Percentiles rank a stretch among this genome's conserved stretches.
Evolutionary conservation across 2,797 vertebrate genomes (phyloP).

Genomic region (Apogon talboti): DNA sequence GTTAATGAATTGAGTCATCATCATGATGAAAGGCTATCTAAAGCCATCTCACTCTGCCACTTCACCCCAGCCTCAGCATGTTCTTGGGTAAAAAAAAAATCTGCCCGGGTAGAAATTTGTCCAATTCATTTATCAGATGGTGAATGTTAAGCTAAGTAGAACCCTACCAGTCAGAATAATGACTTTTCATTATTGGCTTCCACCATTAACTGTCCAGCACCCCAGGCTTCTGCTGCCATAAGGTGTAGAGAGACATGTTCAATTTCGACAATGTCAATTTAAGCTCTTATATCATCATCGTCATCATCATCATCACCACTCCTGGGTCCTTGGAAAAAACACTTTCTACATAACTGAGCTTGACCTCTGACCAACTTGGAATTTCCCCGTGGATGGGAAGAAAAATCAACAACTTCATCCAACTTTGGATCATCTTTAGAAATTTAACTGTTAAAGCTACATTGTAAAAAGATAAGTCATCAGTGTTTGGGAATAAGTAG

Average conservation of each 20-base stretch:
- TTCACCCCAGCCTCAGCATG: slow-evolving; percentile 40
- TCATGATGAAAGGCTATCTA: slow-evolving; percentile 50
- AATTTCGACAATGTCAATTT: slow-evolving; percentile 1
- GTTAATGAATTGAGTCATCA: slow-evolving; percentile 57
- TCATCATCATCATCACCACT: background rate
- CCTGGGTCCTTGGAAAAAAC: slow-evolving; percentile 9
- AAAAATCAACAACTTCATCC: background rate
- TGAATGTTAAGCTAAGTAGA: slow-evolving; percentile 1
- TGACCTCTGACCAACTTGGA: slow-evolving; percentile 42
- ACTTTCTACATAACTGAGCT: slow-evolving; percentile 23
- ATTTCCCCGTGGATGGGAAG: slow-evolving; percentile 13
- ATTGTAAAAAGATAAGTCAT: background rate
- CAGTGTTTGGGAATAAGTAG: too few species aligned
- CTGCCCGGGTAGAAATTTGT: slow-evolving; percentile 3
- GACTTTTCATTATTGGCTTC: background rate
- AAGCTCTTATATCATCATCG: background rate
- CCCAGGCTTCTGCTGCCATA: background rate
- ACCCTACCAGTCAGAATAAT: background rate
- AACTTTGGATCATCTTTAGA: slow-evolving; percentile 6
- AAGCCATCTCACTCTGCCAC: slow-evolving; percentile 41
- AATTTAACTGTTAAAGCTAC: background rate
- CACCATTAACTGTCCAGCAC: background rate
- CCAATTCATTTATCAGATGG: slow-evolving; percentile 1
- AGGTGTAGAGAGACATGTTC: background rate
- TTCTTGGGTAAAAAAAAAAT: background rate